These are phyloP conservation scores for Blastobasis lacticolella DNA, from an alignment of 2,888 invertebrate genomes.

Conservation along the genomic window DNA sequence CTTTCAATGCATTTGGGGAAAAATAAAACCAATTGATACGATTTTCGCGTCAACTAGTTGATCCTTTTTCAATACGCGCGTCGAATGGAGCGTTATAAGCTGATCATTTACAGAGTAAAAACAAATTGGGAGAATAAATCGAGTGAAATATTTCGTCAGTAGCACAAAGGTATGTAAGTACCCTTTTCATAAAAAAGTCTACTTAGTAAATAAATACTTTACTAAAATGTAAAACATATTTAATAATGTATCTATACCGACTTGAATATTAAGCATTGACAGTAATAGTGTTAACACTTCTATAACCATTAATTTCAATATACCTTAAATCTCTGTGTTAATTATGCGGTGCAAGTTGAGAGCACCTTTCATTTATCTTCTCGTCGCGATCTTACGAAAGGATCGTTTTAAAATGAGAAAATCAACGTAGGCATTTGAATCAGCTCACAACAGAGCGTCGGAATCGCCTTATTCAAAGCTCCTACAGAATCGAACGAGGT, in stretches of 20 bases:
- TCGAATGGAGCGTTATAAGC: slow-evolving; percentile 58
- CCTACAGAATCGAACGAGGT: slow-evolving; percentile 34
- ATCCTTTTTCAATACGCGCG: slow-evolving; percentile 58
- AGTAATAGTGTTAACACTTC: too few species aligned
- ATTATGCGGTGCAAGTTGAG: too few species aligned
- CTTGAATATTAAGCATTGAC: too few species aligned
- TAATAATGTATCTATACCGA: too few species aligned
- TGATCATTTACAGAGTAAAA: slow-evolving; percentile 59
- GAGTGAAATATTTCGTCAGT: background rate
- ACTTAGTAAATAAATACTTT: too few species aligned
- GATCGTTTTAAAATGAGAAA: slow-evolving; percentile 34
- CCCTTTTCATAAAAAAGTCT: background rate
- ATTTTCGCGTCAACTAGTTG: slow-evolving; percentile 57
- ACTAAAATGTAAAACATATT: too few species aligned
- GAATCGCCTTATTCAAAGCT: slow-evolving; percentile 33
- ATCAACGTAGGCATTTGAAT: slow-evolving; percentile 37
- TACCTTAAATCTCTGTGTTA: too few species aligned
- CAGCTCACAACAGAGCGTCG: slow-evolving; percentile 31
- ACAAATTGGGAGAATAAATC: background rate
- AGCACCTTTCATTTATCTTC: slow-evolving; percentile 11
- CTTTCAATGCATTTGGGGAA: slow-evolving; percentile 2
- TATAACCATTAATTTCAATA: too few species aligned
- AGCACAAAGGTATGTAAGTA: background rate
- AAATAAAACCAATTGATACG: slow-evolving; percentile 49
- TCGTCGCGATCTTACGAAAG: slow-evolving; percentile 23